phyloP scores from a whole-genome alignment of 92 coral and sea anemone species.

The Porites lobata region DNA sequence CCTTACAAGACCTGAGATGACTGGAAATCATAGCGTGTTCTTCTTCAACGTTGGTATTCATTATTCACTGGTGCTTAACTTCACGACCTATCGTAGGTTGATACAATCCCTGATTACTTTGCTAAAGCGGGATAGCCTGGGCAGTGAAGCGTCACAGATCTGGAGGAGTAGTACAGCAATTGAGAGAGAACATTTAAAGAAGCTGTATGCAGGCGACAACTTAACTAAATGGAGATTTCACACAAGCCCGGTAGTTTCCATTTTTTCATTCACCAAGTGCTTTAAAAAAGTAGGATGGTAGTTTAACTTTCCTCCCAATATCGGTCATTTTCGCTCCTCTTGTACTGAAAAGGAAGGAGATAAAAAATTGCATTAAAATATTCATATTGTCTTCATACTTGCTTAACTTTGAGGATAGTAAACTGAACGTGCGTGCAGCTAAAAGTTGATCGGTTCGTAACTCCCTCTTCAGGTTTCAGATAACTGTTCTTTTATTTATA shows the following conservation, averaged over 20 bases:
- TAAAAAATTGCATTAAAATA: no score
- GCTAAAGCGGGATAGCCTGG: conserved; percentile 7
- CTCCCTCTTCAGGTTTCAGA: no score
- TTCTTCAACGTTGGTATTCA: conserved; percentile 64
- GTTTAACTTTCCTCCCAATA: no score
- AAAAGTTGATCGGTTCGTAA: no score
- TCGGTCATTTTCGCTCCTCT: no score
- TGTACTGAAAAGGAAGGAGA: no score
- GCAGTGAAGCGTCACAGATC: conserved; percentile 2
- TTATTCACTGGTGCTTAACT: conserved; percentile 55
- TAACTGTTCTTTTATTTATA: no score
- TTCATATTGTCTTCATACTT: no score
- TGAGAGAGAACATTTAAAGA: conserved; percentile 37
- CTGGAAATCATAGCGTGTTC: conserved; percentile 41
- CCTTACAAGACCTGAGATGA: conserved; percentile 34
- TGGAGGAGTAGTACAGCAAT: conserved; percentile 66
- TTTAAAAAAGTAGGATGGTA: no score
- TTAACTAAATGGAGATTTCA: conserved; percentile 45
- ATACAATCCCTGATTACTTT: conserved; percentile 32
- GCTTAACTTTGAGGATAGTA: no score
- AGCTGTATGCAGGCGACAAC: conserved; percentile 36
- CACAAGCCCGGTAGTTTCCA: conserved; percentile 46
- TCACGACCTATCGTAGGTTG: conserved; percentile 48
- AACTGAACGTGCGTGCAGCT: no score
- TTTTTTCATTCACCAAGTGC: no score